These are phyloP conservation scores for Gastrophysa polygoni DNA, from an alignment of 2,888 invertebrate genomes.

Conservation along the genomic window DNA sequence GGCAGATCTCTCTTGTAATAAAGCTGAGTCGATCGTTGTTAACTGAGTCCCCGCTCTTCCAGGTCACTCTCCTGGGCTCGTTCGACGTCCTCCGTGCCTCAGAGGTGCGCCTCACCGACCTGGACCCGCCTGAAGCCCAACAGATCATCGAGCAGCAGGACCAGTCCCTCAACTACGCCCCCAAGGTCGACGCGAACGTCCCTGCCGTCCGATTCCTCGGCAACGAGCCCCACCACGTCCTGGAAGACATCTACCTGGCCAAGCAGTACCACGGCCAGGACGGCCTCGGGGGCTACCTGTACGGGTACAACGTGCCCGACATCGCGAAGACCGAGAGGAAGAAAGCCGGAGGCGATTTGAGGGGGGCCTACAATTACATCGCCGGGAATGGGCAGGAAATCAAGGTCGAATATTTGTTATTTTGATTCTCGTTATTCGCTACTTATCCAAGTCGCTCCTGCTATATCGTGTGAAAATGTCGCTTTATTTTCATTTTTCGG, in stretches of 20 bases:
- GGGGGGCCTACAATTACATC: slow-evolving; percentile 75
- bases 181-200: slow-evolving; percentile 62
- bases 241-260: slow-evolving; percentile 74
- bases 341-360: slow-evolving; percentile 70
- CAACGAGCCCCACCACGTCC: slow-evolving; percentile 66
- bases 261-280: slow-evolving; percentile 75
- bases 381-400: slow-evolving; percentile 66
- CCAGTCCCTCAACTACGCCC: slow-evolving; percentile 58
- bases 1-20: no score
- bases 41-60: slow-evolving; percentile 6
- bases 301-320: slow-evolving; percentile 75
- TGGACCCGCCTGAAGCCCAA: slow-evolving; percentile 62
- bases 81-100: slow-evolving; percentile 46
- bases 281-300: slow-evolving; percentile 68
- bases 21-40: no score
- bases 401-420: no score
- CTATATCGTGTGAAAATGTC: no score
- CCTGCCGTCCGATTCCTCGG: slow-evolving; percentile 57
- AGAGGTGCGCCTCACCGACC: slow-evolving; percentile 61
- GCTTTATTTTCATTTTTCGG: no score
- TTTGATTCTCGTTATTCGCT: no score
- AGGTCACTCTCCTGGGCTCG: slow-evolving; percentile 17
- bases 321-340: slow-evolving; percentile 77
- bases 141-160: slow-evolving; percentile 60
- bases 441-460: no score